Base-by-base conservation (phyloP, 2,113 vertebrate species). In the Propithecus coquereli region DNA sequence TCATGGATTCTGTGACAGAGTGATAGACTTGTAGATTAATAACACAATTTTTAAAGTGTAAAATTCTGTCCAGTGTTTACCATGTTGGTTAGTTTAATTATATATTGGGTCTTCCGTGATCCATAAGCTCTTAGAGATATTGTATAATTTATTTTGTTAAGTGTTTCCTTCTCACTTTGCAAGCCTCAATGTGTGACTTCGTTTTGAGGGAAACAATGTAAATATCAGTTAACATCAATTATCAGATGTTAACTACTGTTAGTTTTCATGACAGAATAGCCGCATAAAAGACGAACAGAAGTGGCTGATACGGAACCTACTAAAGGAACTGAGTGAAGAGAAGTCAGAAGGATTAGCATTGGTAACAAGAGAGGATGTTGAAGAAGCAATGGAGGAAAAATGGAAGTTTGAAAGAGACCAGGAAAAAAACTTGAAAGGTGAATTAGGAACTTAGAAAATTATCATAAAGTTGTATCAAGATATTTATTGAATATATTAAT, bases 341-440 rank as follows among this genome's bases (percentile, higher is more conserved):
- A 89, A 97, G 61, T 45, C 97, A 32, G 98, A 98, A 0, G 90
- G 95, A 12, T 93, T 87, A 30, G 95, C 98, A 76, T 23, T 91
- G 71, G 95, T 98, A n/a, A 98, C 98, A 37, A 98, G 98, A 83
- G 98, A 99, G 47, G 97, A 99, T 45, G 98, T 99, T 34, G 98
- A 99, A 81, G 79, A 97, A 14, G 97, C 97, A n/a, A 96, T 99
- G 85, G 98, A 98, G 94, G 96, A 96, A 32, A 98, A 98, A 32
- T 97, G 98, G 97, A 94, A 99, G 37, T 98, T 98, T 90, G 87
- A 96, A 91, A 98, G 87, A 76, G 97, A 98, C 25, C 94, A 99
- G 92, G 98, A 99, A 91, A 94, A 98, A n/a, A 95, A 98, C 85
- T 95, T 99, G 81, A 96, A 97, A 98, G 99, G 99, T 99, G 90